phyloP scores from a whole-genome alignment of 53 echinoderm and acorn worm genomes.

The Temnopleurus reevesii region DNA sequence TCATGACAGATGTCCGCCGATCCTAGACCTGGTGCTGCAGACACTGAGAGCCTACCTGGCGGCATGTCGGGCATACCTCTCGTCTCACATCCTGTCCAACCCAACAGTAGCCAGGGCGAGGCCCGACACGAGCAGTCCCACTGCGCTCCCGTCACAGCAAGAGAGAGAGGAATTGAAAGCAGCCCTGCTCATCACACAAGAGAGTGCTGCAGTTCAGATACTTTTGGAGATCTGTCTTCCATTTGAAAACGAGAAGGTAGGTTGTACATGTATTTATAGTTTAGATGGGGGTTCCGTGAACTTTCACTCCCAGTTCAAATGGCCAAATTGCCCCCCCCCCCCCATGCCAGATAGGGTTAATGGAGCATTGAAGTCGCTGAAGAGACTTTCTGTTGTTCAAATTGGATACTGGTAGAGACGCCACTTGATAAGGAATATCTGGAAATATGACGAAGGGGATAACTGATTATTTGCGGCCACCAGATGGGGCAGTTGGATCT shows the following conservation, averaged over 20 bases:
- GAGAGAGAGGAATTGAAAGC: slow-evolving; percentile 93
- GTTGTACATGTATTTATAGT: too few relatives aligned
- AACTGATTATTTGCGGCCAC: too few relatives aligned
- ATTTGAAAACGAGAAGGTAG: slow-evolving; percentile 86
- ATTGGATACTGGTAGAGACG: too few relatives aligned
- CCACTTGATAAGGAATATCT: too few relatives aligned
- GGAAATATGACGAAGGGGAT: too few relatives aligned
- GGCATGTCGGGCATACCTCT: slow-evolving; percentile 90
- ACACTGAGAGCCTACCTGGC: slow-evolving; percentile 91
- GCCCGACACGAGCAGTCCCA: slow-evolving; percentile 56
- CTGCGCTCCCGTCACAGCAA: slow-evolving; percentile 70
- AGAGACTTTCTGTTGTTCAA: too few relatives aligned
- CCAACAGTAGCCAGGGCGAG: slow-evolving; percentile 70
- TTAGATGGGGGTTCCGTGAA: too few relatives aligned
- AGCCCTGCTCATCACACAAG: slow-evolving; percentile 89
- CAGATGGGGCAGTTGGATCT: too few relatives aligned
- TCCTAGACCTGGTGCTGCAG: slow-evolving; percentile 84
- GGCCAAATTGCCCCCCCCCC: too few relatives aligned
- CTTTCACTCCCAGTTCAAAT: too few relatives aligned
- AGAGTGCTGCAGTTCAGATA: slow-evolving; percentile 94
- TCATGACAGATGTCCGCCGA: slow-evolving; percentile 80
- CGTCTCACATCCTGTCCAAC: slow-evolving; percentile 87
- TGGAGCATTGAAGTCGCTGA: too few relatives aligned
- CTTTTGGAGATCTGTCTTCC: slow-evolving; percentile 93
- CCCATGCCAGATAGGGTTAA: too few relatives aligned